These are phyloP conservation scores for Stramonita haemastoma DNA, from an alignment of 2,888 invertebrate species.

Conservation along the genomic window DNA sequence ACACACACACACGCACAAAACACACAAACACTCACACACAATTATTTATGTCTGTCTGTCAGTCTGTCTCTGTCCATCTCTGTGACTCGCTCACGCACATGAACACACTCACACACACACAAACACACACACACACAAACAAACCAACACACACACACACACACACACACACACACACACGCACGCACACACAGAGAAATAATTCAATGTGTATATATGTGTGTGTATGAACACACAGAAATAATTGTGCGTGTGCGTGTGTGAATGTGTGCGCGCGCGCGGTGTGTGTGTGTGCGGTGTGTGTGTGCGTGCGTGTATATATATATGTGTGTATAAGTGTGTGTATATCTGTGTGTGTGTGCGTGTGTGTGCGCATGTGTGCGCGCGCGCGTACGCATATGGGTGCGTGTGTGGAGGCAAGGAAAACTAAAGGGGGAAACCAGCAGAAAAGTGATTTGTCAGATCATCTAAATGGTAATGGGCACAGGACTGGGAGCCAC, in stretches of 20 bases:
- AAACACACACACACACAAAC: background rate
- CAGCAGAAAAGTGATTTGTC: too few relatives aligned
- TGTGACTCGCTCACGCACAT: background rate
- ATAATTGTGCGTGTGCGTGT: background rate
- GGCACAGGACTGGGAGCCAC: too few relatives aligned
- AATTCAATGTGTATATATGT: too few relatives aligned
- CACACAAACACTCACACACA: background rate
- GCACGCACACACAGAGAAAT: background rate
- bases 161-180: constrained; percentile 9
- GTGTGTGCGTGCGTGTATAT: background rate
- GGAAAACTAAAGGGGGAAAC: too few relatives aligned
- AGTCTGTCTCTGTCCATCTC: background rate
- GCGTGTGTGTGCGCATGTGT: background rate
- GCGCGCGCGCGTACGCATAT: background rate
- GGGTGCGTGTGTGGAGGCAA: too few relatives aligned
- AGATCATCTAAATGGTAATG: too few relatives aligned
- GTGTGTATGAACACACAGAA: background rate
- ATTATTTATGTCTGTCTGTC: background rate
- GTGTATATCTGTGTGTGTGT: background rate
- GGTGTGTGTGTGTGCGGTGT: background rate
- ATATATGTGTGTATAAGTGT: background rate
- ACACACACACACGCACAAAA: background rate
- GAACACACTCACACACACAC: background rate
- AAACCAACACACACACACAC: background rate
- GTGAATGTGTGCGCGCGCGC: background rate